Conservation (phyloP, 2,888 invertebrate species). For the Alviniconcha strummeri region DNA sequence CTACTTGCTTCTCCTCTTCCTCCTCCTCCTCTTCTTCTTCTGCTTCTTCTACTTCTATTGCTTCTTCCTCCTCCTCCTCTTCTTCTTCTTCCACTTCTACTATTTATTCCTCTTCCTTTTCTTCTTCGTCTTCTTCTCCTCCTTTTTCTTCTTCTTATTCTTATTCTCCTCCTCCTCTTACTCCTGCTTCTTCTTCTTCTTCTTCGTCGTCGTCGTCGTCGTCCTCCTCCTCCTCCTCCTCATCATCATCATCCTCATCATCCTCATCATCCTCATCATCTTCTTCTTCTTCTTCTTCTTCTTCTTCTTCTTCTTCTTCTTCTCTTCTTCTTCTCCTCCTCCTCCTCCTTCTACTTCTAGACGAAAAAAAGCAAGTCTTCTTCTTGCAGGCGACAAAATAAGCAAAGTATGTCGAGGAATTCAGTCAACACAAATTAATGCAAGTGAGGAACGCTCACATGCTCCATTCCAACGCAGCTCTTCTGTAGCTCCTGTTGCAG, state of each 20-base stretch:
- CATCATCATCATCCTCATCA: conserved; percentile 10
- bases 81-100: conserved; percentile 10
- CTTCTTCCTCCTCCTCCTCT: background rate
- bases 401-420: too few species aligned
- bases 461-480: too few species aligned
- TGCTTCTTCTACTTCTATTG: background rate
- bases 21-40: background rate
- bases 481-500: too few species aligned
- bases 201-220: background rate
- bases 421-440: too few species aligned
- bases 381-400: too few species aligned
- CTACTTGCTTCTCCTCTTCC: background rate
- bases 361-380: too few species aligned
- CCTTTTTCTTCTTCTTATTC: background rate
- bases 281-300: background rate
- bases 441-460: too few species aligned
- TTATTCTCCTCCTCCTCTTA: background rate
- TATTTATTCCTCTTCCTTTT: background rate
- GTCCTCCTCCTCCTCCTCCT: background rate
- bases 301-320: too few species aligned
- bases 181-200: background rate
- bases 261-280: background rate
- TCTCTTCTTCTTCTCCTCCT: too few species aligned
- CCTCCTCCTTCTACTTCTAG: too few species aligned
- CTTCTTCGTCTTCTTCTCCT: background rate